Percentiles rank a stretch among this genome's conserved stretches.
Conservation (phyloP, 2,113 vertebrate species). For the Ranitomeya imitator region DNA sequence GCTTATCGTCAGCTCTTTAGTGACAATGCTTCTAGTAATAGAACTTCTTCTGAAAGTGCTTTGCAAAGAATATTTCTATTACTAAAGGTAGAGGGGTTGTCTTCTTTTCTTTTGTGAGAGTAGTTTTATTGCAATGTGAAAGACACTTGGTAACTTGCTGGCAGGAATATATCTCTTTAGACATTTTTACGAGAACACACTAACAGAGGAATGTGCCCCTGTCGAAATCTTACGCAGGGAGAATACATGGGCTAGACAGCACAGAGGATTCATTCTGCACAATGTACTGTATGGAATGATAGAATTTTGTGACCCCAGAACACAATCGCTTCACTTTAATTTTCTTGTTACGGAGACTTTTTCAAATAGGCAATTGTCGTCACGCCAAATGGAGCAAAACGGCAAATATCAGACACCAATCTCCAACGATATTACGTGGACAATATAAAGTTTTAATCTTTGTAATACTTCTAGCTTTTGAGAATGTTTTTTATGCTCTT, state of each 20-base stretch:
- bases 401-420: no score
- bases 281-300: neutral
- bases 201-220: constrained; percentile 18
- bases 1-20: neutral
- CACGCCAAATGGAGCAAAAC: no score
- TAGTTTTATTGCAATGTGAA: neutral
- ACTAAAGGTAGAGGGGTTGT: neutral
- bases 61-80: neutral
- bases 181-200: neutral
- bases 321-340: no score
- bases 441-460: no score
- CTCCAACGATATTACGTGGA: no score
- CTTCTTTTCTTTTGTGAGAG: neutral
- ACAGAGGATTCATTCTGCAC: neutral
- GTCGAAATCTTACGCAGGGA: neutral
- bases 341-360: no score
- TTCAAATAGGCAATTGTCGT: no score
- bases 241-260: constrained; percentile 17
- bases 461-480: no score
- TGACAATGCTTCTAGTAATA: neutral
- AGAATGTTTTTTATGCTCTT: no score
- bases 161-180: neutral
- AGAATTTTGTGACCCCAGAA: no score
- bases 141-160: neutral
- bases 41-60: neutral